Base-by-base conservation (phyloP, 2,113 vertebrate species). In the Sinosuthora webbiana region DNA sequence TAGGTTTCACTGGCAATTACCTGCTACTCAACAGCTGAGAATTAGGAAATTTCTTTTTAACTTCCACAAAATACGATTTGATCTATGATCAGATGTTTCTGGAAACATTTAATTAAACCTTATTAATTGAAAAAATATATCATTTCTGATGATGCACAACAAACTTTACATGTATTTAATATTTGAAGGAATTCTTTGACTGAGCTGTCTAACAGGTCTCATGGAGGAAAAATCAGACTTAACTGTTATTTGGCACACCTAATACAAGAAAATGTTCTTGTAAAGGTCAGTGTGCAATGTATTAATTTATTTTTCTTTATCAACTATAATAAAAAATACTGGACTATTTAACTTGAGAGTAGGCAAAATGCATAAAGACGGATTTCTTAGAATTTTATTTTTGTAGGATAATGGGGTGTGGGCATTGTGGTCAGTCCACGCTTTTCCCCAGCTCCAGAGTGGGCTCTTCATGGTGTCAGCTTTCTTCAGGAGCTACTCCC, bases 381-480 rank as follows among this genome's bases (percentile, higher is more conserved):
- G 4, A 49, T 6, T 24, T 73, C 47, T 69, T 67, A 45, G 25
- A 75, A 55, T 27, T 16, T 45, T 53, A 37, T 10, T 62, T 62
- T 35, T 75, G 47, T 47, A 42, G 55, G 83, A 15, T 12, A 27
- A 19, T 5, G 25, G 2, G 3, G 1, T 2, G 3, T 47, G n/a
- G 12, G 17, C 6, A 12, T 16, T 64, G 33, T 22, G 15, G 21
- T 67, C 37, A 70, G 42, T 21, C 30, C 23, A n/a, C 1, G 1
- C 33, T 55, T 68, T 45, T 50, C 14, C 15, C 6, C 4, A 41
- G 57, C 33, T 80, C 9, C 24, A 23, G 14, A 6, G 2, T 41
- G 33, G 33, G 15, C 9, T 80, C 5, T 68, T 14, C 42, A 8
- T 18, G 42, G 39, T 0, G 0, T 22, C 16, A 80, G 1, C 28